A percentile compares a stretch with the other conserved stretches of the same genome.
phyloP scores from a whole-genome alignment of 2,113 vertebrate species.

The Actinemys pallida region DNA sequence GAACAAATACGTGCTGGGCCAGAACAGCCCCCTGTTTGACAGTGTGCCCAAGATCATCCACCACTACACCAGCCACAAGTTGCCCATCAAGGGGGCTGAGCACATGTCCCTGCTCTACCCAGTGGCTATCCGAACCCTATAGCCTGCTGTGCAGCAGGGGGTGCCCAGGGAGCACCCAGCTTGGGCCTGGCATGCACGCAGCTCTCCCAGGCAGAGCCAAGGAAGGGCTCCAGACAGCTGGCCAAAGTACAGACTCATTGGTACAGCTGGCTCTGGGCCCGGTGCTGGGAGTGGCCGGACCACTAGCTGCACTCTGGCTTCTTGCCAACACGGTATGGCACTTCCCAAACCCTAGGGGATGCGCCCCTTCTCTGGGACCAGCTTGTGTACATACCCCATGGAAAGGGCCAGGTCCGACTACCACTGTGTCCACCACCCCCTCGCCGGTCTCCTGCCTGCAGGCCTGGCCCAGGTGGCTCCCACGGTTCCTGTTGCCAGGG shows the following conservation, averaged over 20 bases:
- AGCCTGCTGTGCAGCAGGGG: constrained; percentile 54
- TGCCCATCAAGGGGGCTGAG: constrained; percentile 98
- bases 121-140: constrained; percentile 95
- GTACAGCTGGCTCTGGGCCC: not conserved
- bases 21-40: constrained; percentile 97
- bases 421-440: not conserved
- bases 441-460: not conserved
- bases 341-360: not conserved
- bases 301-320: not conserved
- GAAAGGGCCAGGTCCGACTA: not conserved
- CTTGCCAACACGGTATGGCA: constrained; percentile 12
- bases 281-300: not conserved
- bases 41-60: constrained; percentile 97
- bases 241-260: not conserved
- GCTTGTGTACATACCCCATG: not conserved
- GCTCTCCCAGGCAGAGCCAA: not conserved
- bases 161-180: not conserved
- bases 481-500: not conserved
- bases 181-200: not conserved
- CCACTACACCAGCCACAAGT: constrained; percentile 96
- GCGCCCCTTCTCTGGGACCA: not conserved
- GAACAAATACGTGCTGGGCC: constrained; percentile 95
- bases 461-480: not conserved
- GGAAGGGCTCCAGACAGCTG: not conserved
- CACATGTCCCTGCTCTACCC: constrained; percentile 99